Base-by-base conservation (phyloP, 1,140 invertebrate species). In the Oreohelix idahoensis region DNA sequence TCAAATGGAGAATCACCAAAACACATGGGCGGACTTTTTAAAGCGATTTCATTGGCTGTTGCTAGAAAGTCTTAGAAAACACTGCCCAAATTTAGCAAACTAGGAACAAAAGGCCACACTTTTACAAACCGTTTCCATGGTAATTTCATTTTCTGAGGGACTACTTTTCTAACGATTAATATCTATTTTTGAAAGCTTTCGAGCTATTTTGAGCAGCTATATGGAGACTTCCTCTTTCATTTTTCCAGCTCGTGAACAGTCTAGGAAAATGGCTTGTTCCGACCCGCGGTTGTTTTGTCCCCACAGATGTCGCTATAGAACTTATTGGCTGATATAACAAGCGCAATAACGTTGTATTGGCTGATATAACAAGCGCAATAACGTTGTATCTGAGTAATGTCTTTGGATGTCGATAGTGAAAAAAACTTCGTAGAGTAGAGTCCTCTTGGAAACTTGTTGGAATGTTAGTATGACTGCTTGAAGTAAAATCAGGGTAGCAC, bases 111-210 rank as follows among this genome's bases (percentile, higher is more conserved):
- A 23, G 26, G 53, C 13, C 63, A 35, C 17, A 66, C 11, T 66
- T 66, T 35, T 66, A 58, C 1, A 66, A 23, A 32, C n/a, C 20
- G 63, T 66, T 66, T 66, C 63, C 63, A 66, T 66, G 63, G 63
- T 23, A 66, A 66, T 23, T 35, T 66, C 63, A 66, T 66, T 66
- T 66, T 66, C 8, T 5, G n/a, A 66, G 63, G 63, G 63, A 66
- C 63, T 66, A 66, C 63, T 66, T 66, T 66, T 66, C 63, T 66
- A 66, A 29, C 29, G 63, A 66, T 66, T 66, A 8, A 32, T 32
- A 66, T 66, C 63, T 66, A 66, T 66, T 66, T 66, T 10, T 66
- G 29, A 66, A 66, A 66, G 29, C 29, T 8, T 66, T 29, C 63
- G 32, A 32, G 63, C 63, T 66, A 66, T 66, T 66, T 66, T 66